Conservation (phyloP, 1,140 invertebrate genomes). For the Lordiphosa stackelbergi region DNA sequence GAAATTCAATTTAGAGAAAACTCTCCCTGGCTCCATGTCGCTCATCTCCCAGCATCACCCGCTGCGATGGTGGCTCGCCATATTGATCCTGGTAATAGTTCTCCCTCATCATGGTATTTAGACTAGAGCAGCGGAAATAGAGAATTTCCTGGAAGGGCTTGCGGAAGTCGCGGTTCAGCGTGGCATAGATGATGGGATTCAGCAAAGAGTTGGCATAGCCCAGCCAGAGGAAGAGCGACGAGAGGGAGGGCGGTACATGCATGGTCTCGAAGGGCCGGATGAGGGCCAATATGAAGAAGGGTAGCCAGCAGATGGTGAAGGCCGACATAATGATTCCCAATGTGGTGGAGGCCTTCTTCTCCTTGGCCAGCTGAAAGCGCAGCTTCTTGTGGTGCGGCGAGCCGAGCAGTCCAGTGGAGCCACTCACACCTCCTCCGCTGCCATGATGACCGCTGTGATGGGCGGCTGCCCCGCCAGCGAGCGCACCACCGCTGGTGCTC, state of each 20-base stretch:
- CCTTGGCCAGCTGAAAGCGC: conserved; percentile 89
- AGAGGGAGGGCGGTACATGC: conserved; percentile 86
- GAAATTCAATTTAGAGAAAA: conserved; percentile 63
- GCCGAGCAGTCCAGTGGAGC: conserved; percentile 72
- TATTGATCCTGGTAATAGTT: conserved; percentile 95
- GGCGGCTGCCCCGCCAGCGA: conserved; percentile 27
- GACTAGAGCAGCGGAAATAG: conserved; percentile 90
- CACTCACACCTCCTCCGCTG: conserved; percentile 64
- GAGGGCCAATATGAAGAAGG: conserved; percentile 95
- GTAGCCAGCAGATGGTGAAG: conserved; percentile 97
- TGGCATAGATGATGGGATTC: conserved; percentile 96
- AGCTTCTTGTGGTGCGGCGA: conserved; percentile 85
- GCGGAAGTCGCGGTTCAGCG: conserved; percentile 93
- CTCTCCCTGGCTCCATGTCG: conserved; percentile 74
- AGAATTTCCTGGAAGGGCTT: conserved; percentile 94
- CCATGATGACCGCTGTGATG: conserved; percentile 45
- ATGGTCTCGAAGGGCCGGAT: conserved; percentile 87
- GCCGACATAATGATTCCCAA: conserved; percentile 98
- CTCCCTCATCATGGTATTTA: conserved; percentile 94
- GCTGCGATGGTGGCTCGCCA: conserved; percentile 83
- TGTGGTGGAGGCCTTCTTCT: conserved; percentile 96
- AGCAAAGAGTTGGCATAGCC: conserved; percentile 95
- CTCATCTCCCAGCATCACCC: conserved; percentile 75
- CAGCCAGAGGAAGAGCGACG: conserved; percentile 88
- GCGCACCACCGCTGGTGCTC: conserved; percentile 47